Evolutionary conservation across 2,797 vertebrate genomes (phyloP), one percentile per base, ranked within the genome.

Genomic region (Muscicapa comitata): DNA sequence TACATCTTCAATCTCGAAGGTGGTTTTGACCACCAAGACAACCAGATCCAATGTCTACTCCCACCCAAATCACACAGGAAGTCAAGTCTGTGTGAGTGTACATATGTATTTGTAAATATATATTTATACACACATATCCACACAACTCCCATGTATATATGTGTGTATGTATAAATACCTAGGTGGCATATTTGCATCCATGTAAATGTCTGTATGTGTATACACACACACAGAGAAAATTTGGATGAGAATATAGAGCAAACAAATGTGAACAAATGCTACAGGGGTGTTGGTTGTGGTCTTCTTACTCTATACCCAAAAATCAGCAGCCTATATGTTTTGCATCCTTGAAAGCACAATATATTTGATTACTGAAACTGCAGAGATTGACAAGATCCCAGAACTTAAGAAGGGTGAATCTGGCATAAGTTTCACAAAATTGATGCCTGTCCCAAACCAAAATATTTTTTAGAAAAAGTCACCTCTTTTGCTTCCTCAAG

Each of bases 81-180:
- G 86, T 37, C 2, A 26, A 48, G 9, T 10, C 16, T 71, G 0
- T 23, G 7, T 25, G 13, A 12, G 10, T 28, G 24, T 17, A 43
- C 7, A 40, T 9, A 18, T 3, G 4, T 11, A 21, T 62, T 26
- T 35, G 33, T 24, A 75, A 14, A 33, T 10, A 31, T 7, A 1
- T 40, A 50, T 50, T 48, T 54, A 8, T 13, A 28, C 7, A 67
- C 9, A 50, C 4, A 3, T 19, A 11, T 23, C 14, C 11, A 33
- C 8, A 16, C 6, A 9, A 3, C 3, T 6, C 5, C 35, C 17
- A 31, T 1, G 2, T 15, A n/a, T 16, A 7, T 29, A 5, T 31
- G 3, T n/a, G 17, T n/a, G 7, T 6, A 6, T 29, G 19, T 4
- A 59, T 13, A 19, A 35, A 35, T 17, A 31, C 26, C 35, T 3